Evolutionary conservation across 2,888 invertebrate genomes (phyloP).

Genomic region (Eumacrocentrus americanus): DNA sequence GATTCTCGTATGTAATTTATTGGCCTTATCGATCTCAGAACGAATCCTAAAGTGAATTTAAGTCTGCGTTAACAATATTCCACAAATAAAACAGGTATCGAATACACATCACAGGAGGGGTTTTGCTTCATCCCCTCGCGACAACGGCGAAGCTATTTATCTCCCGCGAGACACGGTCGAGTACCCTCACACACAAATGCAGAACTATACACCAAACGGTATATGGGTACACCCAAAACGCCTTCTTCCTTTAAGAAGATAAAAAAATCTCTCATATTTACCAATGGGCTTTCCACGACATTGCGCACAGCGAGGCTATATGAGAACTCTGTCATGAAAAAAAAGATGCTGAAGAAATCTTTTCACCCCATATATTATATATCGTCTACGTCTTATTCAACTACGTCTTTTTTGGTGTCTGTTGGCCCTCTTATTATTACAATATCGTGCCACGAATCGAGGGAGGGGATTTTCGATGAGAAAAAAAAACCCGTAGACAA

Average conservation of each 20-base stretch:
- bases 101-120: neutral
- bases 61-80: constrained; percentile 7
- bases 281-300: constrained; percentile 59
- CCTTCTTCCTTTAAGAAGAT: constrained; percentile 20
- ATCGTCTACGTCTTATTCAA: constrained; percentile 28
- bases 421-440: constrained; percentile 32
- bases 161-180: constrained; percentile 25
- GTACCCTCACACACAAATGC: constrained; percentile 8
- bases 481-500: constrained; percentile 25
- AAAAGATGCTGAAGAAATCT: constrained; percentile 34
- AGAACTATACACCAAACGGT: neutral
- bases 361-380: constrained; percentile 24
- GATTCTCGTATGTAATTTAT: constrained; percentile 24
- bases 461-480: constrained; percentile 15
- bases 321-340: constrained; percentile 20
- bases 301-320: constrained; percentile 27
- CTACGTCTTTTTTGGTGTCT: constrained; percentile 20
- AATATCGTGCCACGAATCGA: constrained; percentile 27
- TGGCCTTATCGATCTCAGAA: constrained; percentile 7
- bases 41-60: constrained; percentile 17
- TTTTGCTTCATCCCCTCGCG: constrained; percentile 11
- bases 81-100: constrained; percentile 14
- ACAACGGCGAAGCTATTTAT: constrained; percentile 25
- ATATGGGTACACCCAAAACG: constrained; percentile 12
- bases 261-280: constrained; percentile 26